phyloP scores from a whole-genome alignment of 2,113 vertebrate species.

The Corydoras maculifer region DNA sequence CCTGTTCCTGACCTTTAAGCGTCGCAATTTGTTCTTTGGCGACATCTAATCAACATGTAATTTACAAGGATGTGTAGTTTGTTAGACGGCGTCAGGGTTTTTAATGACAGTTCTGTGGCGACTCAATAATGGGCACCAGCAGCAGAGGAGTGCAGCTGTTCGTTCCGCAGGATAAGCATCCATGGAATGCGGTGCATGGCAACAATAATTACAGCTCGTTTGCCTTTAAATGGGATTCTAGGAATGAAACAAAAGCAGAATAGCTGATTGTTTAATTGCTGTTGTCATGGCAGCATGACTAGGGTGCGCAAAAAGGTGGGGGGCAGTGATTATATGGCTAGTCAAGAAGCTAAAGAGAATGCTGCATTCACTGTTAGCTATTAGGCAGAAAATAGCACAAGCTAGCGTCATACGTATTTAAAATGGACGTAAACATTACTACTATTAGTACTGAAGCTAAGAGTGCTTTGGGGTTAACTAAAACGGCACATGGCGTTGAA shows the following conservation, averaged over 20 bases:
- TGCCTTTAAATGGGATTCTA: conserved; percentile 61
- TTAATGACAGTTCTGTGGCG: conserved; percentile 43
- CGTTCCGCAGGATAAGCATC: conserved; percentile 37
- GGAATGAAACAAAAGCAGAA: conserved; percentile 61
- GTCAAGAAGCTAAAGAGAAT: conserved; percentile 24
- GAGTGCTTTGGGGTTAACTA: too few relatives aligned
- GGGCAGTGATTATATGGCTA: conserved; percentile 57
- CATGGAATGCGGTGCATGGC: conserved; percentile 55
- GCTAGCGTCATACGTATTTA: background rate
- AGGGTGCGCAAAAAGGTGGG: conserved; percentile 49
- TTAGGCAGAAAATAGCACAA: conserved; percentile 17
- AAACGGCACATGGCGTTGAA: too few relatives aligned
- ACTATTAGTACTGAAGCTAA: too few relatives aligned
- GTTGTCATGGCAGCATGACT: conserved; percentile 72
- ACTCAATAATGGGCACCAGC: conserved; percentile 48
- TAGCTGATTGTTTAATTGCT: conserved; percentile 79
- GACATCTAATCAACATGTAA: conserved; percentile 40
- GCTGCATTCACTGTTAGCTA: conserved; percentile 13
- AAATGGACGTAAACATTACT: conserved; percentile 16
- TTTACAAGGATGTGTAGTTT: conserved; percentile 35
- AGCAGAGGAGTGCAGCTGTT: conserved; percentile 53
- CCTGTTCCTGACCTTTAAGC: conserved; percentile 21
- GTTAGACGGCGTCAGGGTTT: conserved; percentile 40
- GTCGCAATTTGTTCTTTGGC: conserved; percentile 29
- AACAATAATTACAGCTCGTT: conserved; percentile 71